These are phyloP conservation scores for Aurelia aurita DNA, from an alignment of 30 jellyfish, hydroid and myxozoan genomes.

Conservation along the genomic window DNA sequence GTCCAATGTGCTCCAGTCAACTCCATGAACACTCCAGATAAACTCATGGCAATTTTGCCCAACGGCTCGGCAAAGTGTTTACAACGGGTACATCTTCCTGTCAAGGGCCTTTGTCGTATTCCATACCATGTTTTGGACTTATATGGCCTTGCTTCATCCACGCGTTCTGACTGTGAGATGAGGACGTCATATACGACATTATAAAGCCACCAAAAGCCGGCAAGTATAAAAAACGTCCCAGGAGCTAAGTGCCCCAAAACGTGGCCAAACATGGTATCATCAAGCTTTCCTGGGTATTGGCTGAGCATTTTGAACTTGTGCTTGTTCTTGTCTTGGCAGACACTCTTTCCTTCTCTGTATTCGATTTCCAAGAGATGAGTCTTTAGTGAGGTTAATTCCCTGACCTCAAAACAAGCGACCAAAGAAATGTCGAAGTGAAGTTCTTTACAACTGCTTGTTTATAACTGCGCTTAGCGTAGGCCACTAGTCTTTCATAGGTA, in stretches of 20 bases:
- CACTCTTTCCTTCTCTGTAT: no score
- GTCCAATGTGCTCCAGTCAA: slow-evolving; percentile 61
- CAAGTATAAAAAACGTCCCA: slow-evolving; percentile 47
- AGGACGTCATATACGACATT: slow-evolving; percentile 26
- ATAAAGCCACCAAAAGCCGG: slow-evolving; percentile 75
- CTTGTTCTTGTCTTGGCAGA: not conserved
- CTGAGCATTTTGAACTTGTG: slow-evolving; percentile 4
- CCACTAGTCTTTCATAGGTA: no score
- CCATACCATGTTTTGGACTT: slow-evolving; percentile 60
- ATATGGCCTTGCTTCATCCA: slow-evolving; percentile 32
- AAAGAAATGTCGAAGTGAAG: no score
- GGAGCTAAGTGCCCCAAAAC: slow-evolving; percentile 75
- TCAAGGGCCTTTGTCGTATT: not conserved
- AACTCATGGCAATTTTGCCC: slow-evolving; percentile 21
- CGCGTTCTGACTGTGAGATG: slow-evolving; percentile 23
- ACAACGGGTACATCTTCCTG: slow-evolving; percentile 27
- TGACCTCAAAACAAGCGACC: no score
- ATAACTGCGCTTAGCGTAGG: no score
- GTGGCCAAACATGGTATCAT: slow-evolving; percentile 66
- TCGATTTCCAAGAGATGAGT: no score
- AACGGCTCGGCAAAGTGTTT: slow-evolving; percentile 43
- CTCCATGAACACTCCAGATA: slow-evolving; percentile 56
- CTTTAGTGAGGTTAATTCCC: no score
- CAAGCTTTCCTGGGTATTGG: slow-evolving; percentile 30
- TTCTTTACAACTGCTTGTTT: no score